Percentiles rank a stretch among this genome's conserved stretches.
These are phyloP conservation scores for Tribolium castaneum DNA, from an alignment of 1,140 invertebrate genomes.

Conservation along the genomic window DNA sequence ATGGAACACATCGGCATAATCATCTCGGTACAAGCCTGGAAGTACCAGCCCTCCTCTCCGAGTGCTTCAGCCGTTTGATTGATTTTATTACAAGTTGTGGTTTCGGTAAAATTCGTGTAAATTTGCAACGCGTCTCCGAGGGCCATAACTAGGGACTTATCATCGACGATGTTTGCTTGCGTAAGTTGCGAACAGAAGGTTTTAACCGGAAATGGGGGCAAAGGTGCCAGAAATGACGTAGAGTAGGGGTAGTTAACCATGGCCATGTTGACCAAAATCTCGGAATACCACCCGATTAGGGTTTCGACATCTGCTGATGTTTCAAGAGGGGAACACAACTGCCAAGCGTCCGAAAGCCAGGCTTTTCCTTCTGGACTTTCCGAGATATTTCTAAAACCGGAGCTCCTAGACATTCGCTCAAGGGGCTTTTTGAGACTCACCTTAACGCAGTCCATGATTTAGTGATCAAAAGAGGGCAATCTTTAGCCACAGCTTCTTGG, in stretches of 20 bases:
- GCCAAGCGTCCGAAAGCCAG: conserved; percentile 78
- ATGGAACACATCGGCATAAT: conserved; percentile 92
- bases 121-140: conserved; percentile 78
- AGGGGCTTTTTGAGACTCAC: conserved; percentile 54
- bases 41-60: conserved; percentile 81
- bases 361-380: conserved; percentile 72
- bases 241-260: conserved; percentile 96
- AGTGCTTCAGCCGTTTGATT: conserved; percentile 67
- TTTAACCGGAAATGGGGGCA: conserved; percentile 87
- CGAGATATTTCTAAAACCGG: conserved; percentile 63
- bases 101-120: conserved; percentile 87
- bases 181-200: conserved; percentile 67
- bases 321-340: conserved; percentile 77
- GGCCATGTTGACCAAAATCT: conserved; percentile 82
- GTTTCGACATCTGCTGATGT: conserved; percentile 67
- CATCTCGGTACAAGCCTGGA: conserved; percentile 94
- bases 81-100: conserved; percentile 73
- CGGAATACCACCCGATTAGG: conserved; percentile 72
- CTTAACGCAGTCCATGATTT: conserved; percentile 84
- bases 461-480: conserved; percentile 80
- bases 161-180: conserved; percentile 62
- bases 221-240: conserved; percentile 80
- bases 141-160: conserved; percentile 68
- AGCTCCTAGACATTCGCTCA: too few relatives aligned
- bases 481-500: conserved; percentile 67